Evolutionary conservation across 2,113 vertebrate genomes (phyloP), one percentile per base, ranked within the genome.

Genomic region (Tachycineta bicolor): DNA sequence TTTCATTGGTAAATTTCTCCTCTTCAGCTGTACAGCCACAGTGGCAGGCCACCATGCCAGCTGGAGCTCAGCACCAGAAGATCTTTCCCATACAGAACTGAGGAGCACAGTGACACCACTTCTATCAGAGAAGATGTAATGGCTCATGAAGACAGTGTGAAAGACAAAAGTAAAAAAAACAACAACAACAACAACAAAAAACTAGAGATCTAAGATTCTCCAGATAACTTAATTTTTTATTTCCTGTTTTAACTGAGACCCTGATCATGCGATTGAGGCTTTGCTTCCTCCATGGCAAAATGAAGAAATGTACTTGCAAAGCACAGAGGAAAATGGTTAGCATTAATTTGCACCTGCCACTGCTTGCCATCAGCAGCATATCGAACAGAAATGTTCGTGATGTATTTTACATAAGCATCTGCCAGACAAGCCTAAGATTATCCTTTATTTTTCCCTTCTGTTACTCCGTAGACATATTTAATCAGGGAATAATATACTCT

Each of bases 381-480:
- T n/a, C 46, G 74, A 65, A 64, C 17, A 49, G 22, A 93, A 94
- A 70, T 41, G 14, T 68, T 89, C 2, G 0, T 52, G 39, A 79
- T 29, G n/a, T 52, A 67, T 43, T 80, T 92, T 91, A 78, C n/a
- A 55, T 77, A 89, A 87, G 64, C 26, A 84, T 84, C 83, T 94
- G 50, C 60, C 71, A 95, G 65, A 55, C 26, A 94, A 68, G 23
- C 14, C 59, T 86, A 49, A 92, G 64, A 80, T 74, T 62, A 49
- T 68, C 16, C 78, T 83, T 77, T 83, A 17, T 18, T 69, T 58
- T 77, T 63, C 6, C 25, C 39, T 59, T 78, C 73, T 87, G 56
- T 67, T 65, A 68, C 33, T 84, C 24, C 67, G 24, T 31, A 91
- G 74, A 63, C 47, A 53, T 4, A 70, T 44, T 91, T 85, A 64